These are phyloP conservation scores for Sinocyclocheilus maitianheensis DNA, from an alignment of 2,113 vertebrate genomes.

Conservation along the genomic window DNA sequence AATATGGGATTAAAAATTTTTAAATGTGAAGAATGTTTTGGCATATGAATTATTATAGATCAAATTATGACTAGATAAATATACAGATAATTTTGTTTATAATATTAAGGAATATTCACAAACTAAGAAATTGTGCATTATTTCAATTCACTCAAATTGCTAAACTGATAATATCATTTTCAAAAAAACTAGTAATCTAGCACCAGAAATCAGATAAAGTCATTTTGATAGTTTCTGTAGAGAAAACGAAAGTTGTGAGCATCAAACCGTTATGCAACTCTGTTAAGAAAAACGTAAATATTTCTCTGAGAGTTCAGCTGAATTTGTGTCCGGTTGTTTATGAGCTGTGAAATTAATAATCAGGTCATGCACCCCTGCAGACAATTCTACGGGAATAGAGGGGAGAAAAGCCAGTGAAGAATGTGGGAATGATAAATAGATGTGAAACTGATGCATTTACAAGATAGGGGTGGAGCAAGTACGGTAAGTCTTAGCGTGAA, in stretches of 20 bases:
- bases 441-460: slow-evolving; percentile 4
- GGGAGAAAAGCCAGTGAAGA: background rate
- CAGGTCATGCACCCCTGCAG: background rate
- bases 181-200: too few relatives aligned
- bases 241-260: background rate
- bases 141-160: too few relatives aligned
- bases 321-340: background rate
- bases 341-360: background rate
- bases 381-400: background rate
- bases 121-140: too few relatives aligned
- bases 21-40: too few relatives aligned
- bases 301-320: background rate
- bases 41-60: too few relatives aligned
- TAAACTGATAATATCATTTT: too few relatives aligned
- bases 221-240: background rate
- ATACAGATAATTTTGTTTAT: too few relatives aligned
- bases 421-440: background rate
- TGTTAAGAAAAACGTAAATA: background rate
- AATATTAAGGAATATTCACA: too few relatives aligned
- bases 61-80: too few relatives aligned
- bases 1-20: too few relatives aligned
- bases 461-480: slow-evolving; percentile 5
- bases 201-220: background rate
- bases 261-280: background rate
- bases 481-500: background rate